Percentiles rank a stretch among this genome's conserved stretches.
phyloP scores from a whole-genome alignment of 2,113 vertebrate species.

The Alces alces region DNA sequence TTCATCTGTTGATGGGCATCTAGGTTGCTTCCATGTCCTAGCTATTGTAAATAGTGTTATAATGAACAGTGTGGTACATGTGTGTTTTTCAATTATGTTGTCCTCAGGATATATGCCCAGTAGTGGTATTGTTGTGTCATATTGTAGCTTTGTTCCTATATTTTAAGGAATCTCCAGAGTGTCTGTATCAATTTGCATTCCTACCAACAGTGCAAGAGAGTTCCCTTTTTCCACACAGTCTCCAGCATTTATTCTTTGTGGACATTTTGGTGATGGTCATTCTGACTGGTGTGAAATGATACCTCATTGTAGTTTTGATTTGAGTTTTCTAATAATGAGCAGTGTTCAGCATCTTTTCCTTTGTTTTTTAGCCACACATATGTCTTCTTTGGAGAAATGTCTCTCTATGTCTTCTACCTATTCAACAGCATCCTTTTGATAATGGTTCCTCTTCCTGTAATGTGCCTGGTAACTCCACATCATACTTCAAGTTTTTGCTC shows the following conservation, averaged over 20 bases:
- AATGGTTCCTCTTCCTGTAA: background rate
- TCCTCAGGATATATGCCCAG: background rate
- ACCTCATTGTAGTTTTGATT: background rate
- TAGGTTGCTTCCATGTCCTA: background rate
- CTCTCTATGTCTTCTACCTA: background rate
- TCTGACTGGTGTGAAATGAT: background rate
- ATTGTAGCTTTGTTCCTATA: background rate
- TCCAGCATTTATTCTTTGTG: background rate
- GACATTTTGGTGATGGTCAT: background rate
- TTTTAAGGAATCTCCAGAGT: background rate
- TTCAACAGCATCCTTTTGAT: rapidly evolving
- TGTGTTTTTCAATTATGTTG: background rate
- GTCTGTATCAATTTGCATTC: background rate
- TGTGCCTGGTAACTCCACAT: background rate
- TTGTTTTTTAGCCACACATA: background rate
- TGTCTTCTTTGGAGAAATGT: background rate
- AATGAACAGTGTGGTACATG: background rate
- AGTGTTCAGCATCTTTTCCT: background rate
- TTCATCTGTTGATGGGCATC: background rate
- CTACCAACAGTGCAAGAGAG: background rate
- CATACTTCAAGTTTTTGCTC: background rate
- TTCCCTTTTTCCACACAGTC: background rate
- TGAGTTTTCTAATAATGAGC: background rate
- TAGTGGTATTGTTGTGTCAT: background rate
- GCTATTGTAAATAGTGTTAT: background rate